phyloP scores from a whole-genome alignment of 1,140 invertebrate species.

The Pectinophora gossypiella region DNA sequence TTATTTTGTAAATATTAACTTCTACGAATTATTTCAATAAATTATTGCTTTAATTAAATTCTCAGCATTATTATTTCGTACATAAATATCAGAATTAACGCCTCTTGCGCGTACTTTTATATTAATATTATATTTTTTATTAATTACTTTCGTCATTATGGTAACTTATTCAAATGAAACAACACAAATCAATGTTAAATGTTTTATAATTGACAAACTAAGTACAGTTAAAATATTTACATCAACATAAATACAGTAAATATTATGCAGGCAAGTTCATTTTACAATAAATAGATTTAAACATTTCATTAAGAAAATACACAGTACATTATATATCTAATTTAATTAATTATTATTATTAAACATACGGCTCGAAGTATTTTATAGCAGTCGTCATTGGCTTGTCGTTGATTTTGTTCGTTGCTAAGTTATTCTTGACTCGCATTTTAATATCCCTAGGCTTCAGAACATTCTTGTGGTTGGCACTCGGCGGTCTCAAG shows the following conservation, averaged over 20 bases:
- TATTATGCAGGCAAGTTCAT: constrained; percentile 72
- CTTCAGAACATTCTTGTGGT: constrained; percentile 85
- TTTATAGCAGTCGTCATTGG: constrained; percentile 74
- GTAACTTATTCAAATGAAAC: constrained; percentile 32
- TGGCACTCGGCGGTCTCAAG: constrained; percentile 77
- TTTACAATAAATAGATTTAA: constrained; percentile 70
- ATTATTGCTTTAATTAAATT: too few relatives aligned
- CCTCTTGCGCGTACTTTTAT: too few relatives aligned
- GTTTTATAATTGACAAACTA: constrained; percentile 47
- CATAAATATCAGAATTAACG: too few relatives aligned
- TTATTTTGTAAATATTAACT: too few relatives aligned
- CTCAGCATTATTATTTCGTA: too few relatives aligned
- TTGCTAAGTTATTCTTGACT: constrained; percentile 68
- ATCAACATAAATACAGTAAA: constrained; percentile 60
- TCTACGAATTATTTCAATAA: too few relatives aligned
- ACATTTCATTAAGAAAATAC: constrained; percentile 32
- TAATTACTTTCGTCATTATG: too few relatives aligned
- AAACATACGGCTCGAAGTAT: constrained; percentile 75
- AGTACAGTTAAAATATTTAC: constrained; percentile 60
- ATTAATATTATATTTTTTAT: too few relatives aligned
- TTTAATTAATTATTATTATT: constrained; percentile 36
- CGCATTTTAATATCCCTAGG: constrained; percentile 85
- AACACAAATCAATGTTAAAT: constrained; percentile 28
- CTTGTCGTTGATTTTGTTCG: constrained; percentile 73
- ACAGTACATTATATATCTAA: constrained; percentile 24